Evolutionary conservation across 1,140 invertebrate genomes (phyloP).

Genomic region (Daktulosphaira vitifoliae): DNA sequence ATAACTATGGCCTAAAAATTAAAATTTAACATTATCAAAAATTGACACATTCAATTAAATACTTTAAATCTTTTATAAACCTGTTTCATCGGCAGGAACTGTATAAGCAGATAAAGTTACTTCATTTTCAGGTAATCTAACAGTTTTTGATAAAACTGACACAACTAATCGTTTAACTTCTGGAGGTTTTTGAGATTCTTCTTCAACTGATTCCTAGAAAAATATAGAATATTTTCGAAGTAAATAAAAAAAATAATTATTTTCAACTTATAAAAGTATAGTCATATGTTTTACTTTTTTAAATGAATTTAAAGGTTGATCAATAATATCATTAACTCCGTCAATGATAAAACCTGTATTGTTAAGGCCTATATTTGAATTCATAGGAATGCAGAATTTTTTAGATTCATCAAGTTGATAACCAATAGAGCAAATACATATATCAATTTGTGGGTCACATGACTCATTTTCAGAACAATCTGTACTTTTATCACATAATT

Average conservation of each 20-base stretch:
- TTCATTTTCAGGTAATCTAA: constrained; percentile 61
- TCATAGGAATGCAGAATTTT: constrained; percentile 10
- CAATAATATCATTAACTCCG: background rate
- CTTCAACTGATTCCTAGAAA: constrained; percentile 39
- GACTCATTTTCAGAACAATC: constrained; percentile 54
- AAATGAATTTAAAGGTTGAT: constrained; percentile 3
- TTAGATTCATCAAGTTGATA: constrained; percentile 42
- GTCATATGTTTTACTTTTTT: constrained; percentile 26
- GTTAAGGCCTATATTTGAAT: background rate
- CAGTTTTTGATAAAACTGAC: constrained; percentile 63
- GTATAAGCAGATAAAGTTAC: constrained; percentile 70
- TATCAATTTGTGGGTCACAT: constrained; percentile 15
- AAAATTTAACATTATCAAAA: constrained; percentile 32
- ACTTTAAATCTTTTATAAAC: constrained; percentile 42
- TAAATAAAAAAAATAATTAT: constrained; percentile 11
- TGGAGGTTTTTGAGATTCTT: constrained; percentile 42
- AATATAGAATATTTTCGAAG: constrained; percentile 40
- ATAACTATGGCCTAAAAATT: constrained; percentile 46
- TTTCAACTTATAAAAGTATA: no score
- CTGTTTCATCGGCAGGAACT: constrained; percentile 61
- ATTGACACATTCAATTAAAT: constrained; percentile 20
- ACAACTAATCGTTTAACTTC: constrained; percentile 60
- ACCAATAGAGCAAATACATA: constrained; percentile 51
- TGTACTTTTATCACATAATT: constrained; percentile 43
- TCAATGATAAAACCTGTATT: constrained; percentile 1